A percentile compares a stretch with the other conserved stretches of the same genome.
Conservation (phyloP, 2,888 invertebrate genomes). For the Argyra leucocephala region DNA sequence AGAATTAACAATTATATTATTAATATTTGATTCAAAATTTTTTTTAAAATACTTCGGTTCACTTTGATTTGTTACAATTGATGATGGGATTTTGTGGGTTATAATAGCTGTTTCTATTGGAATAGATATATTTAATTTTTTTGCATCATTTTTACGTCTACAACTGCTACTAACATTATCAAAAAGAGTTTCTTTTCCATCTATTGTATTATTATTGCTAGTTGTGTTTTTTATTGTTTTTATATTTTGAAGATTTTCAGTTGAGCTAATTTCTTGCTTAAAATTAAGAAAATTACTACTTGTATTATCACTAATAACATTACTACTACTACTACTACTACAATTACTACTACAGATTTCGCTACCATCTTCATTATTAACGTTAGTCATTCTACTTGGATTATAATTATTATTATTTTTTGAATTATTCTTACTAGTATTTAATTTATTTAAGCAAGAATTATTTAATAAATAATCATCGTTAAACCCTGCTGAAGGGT, state of each 20-base stretch:
- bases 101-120: too few species aligned
- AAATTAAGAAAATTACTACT: not conserved
- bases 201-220: too few species aligned
- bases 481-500: not conserved
- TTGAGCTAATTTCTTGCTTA: not conserved
- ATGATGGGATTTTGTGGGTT: too few species aligned
- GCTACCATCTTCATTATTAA: not conserved
- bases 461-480: not conserved
- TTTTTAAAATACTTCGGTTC: not conserved
- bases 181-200: not conserved
- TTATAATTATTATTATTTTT: not conserved
- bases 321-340: conserved; percentile 8
- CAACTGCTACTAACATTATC: not conserved
- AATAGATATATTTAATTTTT: not conserved
- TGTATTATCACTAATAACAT: not conserved
- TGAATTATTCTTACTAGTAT: not conserved
- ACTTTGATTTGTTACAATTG: not conserved
- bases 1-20: not conserved
- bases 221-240: not conserved
- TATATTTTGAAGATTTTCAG: not conserved
- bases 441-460: conserved; percentile 1
- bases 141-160: not conserved
- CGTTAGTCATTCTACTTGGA: not conserved
- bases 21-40: not conserved
- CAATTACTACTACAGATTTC: conserved; percentile 2